These are phyloP conservation scores for Baccha elongata DNA, from an alignment of 2,888 invertebrate genomes.

Conservation along the genomic window DNA sequence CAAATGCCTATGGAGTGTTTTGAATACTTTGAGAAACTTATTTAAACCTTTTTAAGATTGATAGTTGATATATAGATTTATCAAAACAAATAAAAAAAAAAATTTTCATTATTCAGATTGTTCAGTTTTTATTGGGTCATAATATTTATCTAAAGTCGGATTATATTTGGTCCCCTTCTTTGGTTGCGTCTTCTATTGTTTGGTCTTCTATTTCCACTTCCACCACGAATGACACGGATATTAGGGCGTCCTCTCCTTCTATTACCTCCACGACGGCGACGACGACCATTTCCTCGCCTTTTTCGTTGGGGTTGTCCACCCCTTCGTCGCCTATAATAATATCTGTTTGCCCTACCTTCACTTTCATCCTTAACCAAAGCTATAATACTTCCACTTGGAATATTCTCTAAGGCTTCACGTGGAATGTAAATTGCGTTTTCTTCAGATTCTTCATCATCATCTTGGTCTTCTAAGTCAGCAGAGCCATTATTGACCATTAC, in stretches of 20 bases:
- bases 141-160: conserved; percentile 33
- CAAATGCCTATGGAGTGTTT: too few species aligned
- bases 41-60: too few species aligned
- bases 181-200: background rate
- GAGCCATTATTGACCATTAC: too few species aligned
- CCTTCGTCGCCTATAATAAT: conserved; percentile 75
- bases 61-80: too few species aligned
- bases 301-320: conserved; percentile 69
- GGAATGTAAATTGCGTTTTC: conserved; percentile 78
- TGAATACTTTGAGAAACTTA: too few species aligned
- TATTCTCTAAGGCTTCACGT: conserved; percentile 78
- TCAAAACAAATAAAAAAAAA: too few species aligned
- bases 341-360: conserved; percentile 77
- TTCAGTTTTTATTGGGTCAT: background rate
- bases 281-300: conserved; percentile 45
- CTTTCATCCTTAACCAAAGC: conserved; percentile 78
- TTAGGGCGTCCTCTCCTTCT: conserved; percentile 60
- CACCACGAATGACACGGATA: conserved; percentile 67
- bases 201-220: background rate
- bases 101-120: too few species aligned
- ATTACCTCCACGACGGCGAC: conserved; percentile 69
- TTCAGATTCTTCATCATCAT: conserved; percentile 78
- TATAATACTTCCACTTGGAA: conserved; percentile 79
- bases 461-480: conserved; percentile 79
- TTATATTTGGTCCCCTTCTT: conserved; percentile 38